Base-by-base conservation (phyloP, 2,888 invertebrate species). In the Saturnia pavonia region DNA sequence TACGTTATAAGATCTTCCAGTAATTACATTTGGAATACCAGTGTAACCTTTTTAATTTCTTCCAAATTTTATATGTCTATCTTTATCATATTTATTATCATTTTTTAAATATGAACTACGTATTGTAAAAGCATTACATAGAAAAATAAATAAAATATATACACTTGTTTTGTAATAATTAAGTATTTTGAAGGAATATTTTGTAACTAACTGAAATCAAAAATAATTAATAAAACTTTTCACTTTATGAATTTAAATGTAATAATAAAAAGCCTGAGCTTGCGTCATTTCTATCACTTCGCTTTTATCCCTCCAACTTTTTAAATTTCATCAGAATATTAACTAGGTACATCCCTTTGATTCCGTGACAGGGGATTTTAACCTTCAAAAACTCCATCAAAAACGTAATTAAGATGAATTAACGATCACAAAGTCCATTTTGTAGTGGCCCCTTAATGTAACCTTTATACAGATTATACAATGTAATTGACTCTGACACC, bases 331-430 rank as follows among this genome's bases (percentile, higher is more conserved):
- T 74, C 80, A 71, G 82, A 85, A 87, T 85, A 84, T 80, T 81
- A 85, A 85, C 78, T 81, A 79, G 81, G 74, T 79, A 78, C 77
- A 82, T 79, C 72, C 83, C 81, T 82, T 85, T 84, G 78, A 82
- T 79, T 80, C 73, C 70, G 72, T 77, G 75, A 80, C 74, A 71
- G 70, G 80, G 78, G 80, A 80, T 79, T 77, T 74, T 74, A 80
- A 80, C 82, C 82, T 82, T 80, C 78, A 80, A 79, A 84, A 85
- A 84, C 81, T 87, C 78, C 82, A 85, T 86, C 85, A 82, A 85
- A 87, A 86, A 83, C 79, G 82, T 86, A 90, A 91, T 91, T 88
- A 88, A 86, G 85, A 88, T 86, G 83, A 87, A 89, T 88, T 88
- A 87, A 87, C 85, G 83, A 85, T 82, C 85, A 84, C 83, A 82